phyloP scores from a whole-genome alignment of 2,888 invertebrate genomes.

The Drosophila pseudotakahashii region DNA sequence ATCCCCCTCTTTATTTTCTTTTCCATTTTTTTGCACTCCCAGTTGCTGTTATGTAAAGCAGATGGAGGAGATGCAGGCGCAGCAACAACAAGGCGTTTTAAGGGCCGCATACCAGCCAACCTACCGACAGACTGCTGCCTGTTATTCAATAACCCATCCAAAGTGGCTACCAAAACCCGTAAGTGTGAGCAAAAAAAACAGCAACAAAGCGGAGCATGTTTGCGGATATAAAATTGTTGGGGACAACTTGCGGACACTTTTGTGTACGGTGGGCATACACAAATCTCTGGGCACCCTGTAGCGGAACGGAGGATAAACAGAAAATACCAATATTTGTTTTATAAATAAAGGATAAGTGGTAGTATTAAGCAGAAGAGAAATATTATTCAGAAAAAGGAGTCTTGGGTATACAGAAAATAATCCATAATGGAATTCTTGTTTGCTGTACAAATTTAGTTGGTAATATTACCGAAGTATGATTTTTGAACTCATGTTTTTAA shows the following conservation, averaged over 20 bases:
- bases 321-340: constrained; percentile 22
- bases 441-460: no score
- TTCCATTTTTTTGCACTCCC: constrained; percentile 32
- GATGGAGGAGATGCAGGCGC: constrained; percentile 54
- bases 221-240: constrained; percentile 62
- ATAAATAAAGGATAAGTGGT: background rate
- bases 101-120: constrained; percentile 50
- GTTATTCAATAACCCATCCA: constrained; percentile 67
- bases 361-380: no score
- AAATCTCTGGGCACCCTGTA: constrained; percentile 1
- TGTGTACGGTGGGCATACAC: constrained; percentile 1
- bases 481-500: no score
- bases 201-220: constrained; percentile 53
- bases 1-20: constrained; percentile 6
- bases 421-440: no score
- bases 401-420: no score
- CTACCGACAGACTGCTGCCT: constrained; percentile 31
- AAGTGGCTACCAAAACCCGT: constrained; percentile 39
- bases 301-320: constrained; percentile 18
- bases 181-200: constrained; percentile 23
- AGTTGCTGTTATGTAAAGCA: constrained; percentile 62
- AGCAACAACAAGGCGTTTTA: constrained; percentile 14
- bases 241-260: constrained; percentile 20
- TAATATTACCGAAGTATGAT: no score
- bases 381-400: no score